Base-by-base conservation (phyloP, 2,797 vertebrate genomes). In the Pantherophis alleghaniensis region DNA sequence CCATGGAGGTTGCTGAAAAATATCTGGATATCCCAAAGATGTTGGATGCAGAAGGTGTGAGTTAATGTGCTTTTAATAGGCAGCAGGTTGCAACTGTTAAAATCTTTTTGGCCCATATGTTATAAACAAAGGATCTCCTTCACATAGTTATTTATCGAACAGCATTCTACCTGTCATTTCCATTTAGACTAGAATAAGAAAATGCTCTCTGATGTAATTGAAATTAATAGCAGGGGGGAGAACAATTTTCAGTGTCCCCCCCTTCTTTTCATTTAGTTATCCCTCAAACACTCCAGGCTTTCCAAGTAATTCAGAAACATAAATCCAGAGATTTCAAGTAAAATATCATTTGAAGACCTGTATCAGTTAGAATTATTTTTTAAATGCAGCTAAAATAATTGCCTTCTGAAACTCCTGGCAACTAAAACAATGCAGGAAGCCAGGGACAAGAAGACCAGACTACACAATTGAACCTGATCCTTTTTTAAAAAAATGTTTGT, bases 1-100 rank as follows among this genome's bases (percentile, higher is more conserved):
- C 99, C 92, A 99, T 99, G 97, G 99, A 99, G 93, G 98, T 99
- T 92, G 99, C 99, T n/a, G 99, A 99, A 98, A 99, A 99, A 96
- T 98, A 99, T 97, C 98, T 99, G 97, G 99, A 99, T 98, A 99
- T 99, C 96, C 99, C 99, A 89, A 99, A 99, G 98, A 99, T 99
- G 99, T 94, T 99, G 97, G 99, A 99, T 59, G 99, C 99, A 92
- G 99, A 99, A 98, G 99, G 99, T 99, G 95, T 96, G 97, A 90
- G 26, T 89, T 92, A 92, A 56, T 90, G 20, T 89, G 61, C 55
- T n/a, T 14, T 95, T 28, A 1, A 14, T 5, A 24, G 91, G 61
- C 53, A 89, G 88, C 9, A 91, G 22, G 56, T 0, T 88, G 0
- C 83, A 74, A 79, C 51, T 90, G 93, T 94, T 93, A 28, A 66